These are phyloP conservation scores for Diarsia brunnea DNA, from an alignment of 2,888 invertebrate species.

Conservation along the genomic window DNA sequence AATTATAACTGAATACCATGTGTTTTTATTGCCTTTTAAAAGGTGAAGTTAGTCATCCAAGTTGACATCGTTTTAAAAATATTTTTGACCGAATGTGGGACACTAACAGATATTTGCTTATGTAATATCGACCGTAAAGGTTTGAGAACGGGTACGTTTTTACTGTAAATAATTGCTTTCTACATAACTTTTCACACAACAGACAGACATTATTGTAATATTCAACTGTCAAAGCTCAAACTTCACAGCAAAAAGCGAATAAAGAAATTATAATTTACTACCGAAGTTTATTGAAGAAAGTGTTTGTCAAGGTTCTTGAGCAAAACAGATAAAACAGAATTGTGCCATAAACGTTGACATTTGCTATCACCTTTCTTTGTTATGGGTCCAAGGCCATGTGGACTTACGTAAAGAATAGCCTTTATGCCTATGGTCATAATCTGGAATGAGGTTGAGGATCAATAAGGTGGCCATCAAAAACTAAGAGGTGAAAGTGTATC, in stretches of 20 bases:
- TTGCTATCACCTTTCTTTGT: constrained; percentile 46
- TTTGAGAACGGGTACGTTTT: not conserved
- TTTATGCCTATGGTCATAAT: constrained; percentile 3
- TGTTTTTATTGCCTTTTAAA: constrained; percentile 37
- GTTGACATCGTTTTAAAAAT: constrained; percentile 30
- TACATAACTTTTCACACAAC: not conserved
- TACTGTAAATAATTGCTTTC: not conserved
- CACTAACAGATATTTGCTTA: not conserved
- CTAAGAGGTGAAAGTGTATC: not conserved
- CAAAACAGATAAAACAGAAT: constrained; percentile 29
- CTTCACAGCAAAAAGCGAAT: not conserved
- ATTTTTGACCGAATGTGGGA: not conserved
- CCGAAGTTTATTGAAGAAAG: constrained; percentile 20
- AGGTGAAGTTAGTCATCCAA: constrained; percentile 40
- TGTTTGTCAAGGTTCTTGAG: constrained; percentile 14
- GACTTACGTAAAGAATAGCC: constrained; percentile 18
- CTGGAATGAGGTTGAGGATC: constrained; percentile 5
- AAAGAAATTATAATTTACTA: constrained; percentile 10
- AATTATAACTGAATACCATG: constrained; percentile 29
- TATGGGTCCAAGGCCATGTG: constrained; percentile 10
- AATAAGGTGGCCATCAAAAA: not conserved
- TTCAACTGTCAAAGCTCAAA: not conserved
- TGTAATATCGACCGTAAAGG: not conserved
- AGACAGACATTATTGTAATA: not conserved
- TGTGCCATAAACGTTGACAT: constrained; percentile 24